Evolutionary conservation across 2,113 vertebrate genomes (phyloP), one percentile per base, ranked within the genome.

Genomic region (Kryptolebias marmoratus): DNA sequence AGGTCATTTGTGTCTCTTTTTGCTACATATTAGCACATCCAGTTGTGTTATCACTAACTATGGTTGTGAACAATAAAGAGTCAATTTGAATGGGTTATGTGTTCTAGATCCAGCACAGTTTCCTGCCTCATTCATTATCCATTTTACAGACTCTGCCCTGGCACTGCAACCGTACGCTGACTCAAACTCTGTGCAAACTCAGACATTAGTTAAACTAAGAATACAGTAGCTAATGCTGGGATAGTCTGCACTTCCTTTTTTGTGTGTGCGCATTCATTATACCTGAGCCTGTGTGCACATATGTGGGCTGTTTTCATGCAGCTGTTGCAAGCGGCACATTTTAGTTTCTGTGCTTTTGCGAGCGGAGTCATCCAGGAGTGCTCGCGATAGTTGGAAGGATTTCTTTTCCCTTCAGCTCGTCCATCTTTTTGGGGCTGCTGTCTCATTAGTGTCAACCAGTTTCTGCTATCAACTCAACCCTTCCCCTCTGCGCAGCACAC

Each of bases 61-160:
- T 36, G 70, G 50, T 77, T 81, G 59, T 67, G 52, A 74, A 69
- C 81, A 63, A 60, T 64, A 80, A 45, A 10, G 56, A 84, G 68
- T 71, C 75, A 36, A 59, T 79, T 75, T 81, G 77, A 73, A 84
- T 64, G 50, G 44, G 61, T 63, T 71, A 70, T 36, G 15, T 64
- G 63, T n/a, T 16, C 75, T 83, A 68, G 60, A 83, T 83, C 81
- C 71, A 81, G 45, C 57, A 36, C 30, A 45, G 64, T 78, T 89
- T 89, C 77, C 84, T 88, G 81, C 61, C 71, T 78, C 87, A 74
- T 90, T 90, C 84, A 89, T 90, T 87, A 84, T 68, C 73, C 59
- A 7, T 84, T 90, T 86, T 85, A 85, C 82, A 88, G 82, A 87
- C 85, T 89, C 63, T 44, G 59, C 59, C 85, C 52, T 90, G 83